Evolutionary conservation across 2,888 invertebrate species (phyloP).

Genomic region (Lysandra coridon): DNA sequence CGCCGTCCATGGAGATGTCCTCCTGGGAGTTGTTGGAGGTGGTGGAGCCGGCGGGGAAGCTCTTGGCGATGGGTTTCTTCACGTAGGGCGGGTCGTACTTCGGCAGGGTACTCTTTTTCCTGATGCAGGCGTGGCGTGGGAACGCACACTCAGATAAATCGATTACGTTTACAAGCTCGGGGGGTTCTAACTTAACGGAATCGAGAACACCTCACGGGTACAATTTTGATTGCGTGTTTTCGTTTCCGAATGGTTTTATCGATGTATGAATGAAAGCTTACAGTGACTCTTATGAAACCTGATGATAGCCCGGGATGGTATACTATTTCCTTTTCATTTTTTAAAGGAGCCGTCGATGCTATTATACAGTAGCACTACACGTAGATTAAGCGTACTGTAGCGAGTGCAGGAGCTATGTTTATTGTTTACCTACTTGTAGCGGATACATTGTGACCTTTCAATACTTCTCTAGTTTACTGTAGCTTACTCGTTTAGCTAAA

Average conservation of each 20-base stretch:
- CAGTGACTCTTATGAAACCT: slow-evolving; percentile 36
- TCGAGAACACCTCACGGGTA: slow-evolving; percentile 55
- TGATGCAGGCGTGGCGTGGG: slow-evolving; percentile 80
- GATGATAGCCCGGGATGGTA: slow-evolving; percentile 30
- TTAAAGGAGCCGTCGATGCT: slow-evolving; percentile 9
- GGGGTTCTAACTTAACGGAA: slow-evolving; percentile 50
- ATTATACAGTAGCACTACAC: slow-evolving; percentile 16
- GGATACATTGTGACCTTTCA: neutral
- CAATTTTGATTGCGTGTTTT: slow-evolving; percentile 49
- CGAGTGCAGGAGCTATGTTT: slow-evolving; percentile 13
- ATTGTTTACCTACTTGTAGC: neutral
- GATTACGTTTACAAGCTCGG: slow-evolving; percentile 72
- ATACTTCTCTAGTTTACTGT: neutral
- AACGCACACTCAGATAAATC: slow-evolving; percentile 81
- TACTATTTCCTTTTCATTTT: neutral
- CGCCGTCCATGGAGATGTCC: slow-evolving; percentile 89
- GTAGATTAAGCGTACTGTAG: slow-evolving; percentile 12
- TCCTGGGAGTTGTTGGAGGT: slow-evolving; percentile 89
- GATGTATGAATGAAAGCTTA: slow-evolving; percentile 44
- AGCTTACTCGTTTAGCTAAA: neutral
- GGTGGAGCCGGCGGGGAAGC: slow-evolving; percentile 82
- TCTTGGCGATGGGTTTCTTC: slow-evolving; percentile 90
- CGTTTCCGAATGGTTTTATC: slow-evolving; percentile 47
- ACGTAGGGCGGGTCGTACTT: slow-evolving; percentile 93
- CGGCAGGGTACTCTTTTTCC: slow-evolving; percentile 93